Evolutionary conservation across 2,797 vertebrate genomes (phyloP).

Genomic region (Muraenolepis orangiensis): DNA sequence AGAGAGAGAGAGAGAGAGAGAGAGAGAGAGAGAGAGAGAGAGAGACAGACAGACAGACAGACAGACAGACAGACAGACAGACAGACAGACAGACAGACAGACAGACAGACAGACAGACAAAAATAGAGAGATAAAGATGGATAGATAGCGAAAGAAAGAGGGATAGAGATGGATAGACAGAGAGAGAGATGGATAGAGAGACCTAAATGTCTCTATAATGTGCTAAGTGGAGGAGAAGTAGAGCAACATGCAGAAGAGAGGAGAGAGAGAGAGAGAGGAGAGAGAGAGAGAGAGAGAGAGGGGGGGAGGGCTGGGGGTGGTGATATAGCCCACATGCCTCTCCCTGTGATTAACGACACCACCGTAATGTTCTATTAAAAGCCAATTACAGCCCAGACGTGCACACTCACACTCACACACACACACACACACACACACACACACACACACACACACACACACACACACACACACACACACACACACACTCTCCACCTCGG

Average conservation of each 20-base stretch:
- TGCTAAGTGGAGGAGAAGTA: conserved; percentile 69
- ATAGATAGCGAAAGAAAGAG: neutral
- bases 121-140: neutral
- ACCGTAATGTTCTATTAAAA: conserved; percentile 82
- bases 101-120: neutral
- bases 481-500: conserved; percentile 19
- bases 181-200: conserved; percentile 9
- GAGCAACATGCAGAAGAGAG: conserved; percentile 66
- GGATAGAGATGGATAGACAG: neutral
- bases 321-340: conserved; percentile 38
- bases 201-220: conserved; percentile 61
- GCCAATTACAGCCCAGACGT: conserved; percentile 68
- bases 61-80: conserved; percentile 7
- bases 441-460: conserved; percentile 14
- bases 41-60: neutral
- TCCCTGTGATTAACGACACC: conserved; percentile 74
- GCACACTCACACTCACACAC: conserved; percentile 4
- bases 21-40: conserved; percentile 7
- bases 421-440: conserved; percentile 17
- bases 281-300: conserved; percentile 60
- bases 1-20: neutral
- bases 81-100: neutral
- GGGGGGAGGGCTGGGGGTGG: conserved; percentile 15
- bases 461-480: conserved; percentile 19
- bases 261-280: conserved; percentile 51